phyloP scores from a whole-genome alignment of 23 tunicate genomes.

The Phallusia fumigata region DNA sequence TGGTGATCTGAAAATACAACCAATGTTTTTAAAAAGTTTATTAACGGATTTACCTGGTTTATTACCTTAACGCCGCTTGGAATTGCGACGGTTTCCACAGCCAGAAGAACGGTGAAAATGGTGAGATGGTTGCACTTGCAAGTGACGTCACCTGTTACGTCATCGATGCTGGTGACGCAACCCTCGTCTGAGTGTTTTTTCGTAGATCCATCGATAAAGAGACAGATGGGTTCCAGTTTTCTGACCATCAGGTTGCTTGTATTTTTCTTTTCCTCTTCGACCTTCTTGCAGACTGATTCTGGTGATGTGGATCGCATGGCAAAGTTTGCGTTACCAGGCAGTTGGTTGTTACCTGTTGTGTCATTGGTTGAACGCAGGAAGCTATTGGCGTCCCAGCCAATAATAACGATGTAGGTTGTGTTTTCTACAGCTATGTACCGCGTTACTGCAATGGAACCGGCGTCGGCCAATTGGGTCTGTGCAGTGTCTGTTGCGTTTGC shows the following conservation, averaged over 20 bases:
- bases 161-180: background rate
- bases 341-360: background rate
- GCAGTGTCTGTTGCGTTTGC: too few relatives aligned
- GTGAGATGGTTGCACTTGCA: conserved; percentile 1
- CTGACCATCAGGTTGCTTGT: too few relatives aligned
- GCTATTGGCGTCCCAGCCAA: background rate
- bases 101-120: conserved; percentile 1
- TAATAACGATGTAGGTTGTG: background rate
- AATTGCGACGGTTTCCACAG: background rate
- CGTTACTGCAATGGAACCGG: background rate
- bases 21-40: background rate
- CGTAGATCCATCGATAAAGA: background rate
- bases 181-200: background rate
- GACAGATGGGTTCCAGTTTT: background rate
- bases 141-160: background rate
- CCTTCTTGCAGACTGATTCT: background rate
- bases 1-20: background rate
- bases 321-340: background rate
- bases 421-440: background rate
- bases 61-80: background rate
- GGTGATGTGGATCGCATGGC: background rate
- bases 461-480: too few relatives aligned
- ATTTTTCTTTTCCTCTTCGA: too few relatives aligned
- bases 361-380: background rate
- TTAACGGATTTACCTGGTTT: background rate